Conservation (phyloP, 37 sponge, comb jelly and placozoan species). For the Ianthella basta region DNA sequence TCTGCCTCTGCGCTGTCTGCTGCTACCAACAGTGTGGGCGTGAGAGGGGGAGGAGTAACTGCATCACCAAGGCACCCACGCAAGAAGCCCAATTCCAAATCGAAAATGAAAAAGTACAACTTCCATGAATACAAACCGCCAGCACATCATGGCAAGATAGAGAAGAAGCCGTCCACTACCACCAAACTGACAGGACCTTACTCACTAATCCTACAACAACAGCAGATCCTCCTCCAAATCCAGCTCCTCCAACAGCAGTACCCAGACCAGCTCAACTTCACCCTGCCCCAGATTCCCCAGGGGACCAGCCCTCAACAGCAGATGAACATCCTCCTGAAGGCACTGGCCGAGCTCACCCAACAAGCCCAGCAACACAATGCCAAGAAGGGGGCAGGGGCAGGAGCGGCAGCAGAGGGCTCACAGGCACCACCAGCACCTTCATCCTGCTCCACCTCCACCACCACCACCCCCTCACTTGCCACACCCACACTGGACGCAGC, state of each 20-base stretch:
- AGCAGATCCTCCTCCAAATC: slow-evolving; percentile 87
- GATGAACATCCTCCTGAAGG: slow-evolving; percentile 23
- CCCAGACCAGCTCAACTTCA: slow-evolving; percentile 63
- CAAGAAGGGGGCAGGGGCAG: neutral
- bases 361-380: neutral
- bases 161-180: slow-evolving; percentile 55
- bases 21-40: too few relatives aligned
- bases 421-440: neutral
- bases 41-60: neutral
- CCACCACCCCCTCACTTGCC: neutral
- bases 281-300: slow-evolving; percentile 13
- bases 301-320: slow-evolving; percentile 18
- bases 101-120: slow-evolving; percentile 31
- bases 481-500: too few relatives aligned
- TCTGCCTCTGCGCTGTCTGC: neutral
- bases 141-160: slow-evolving; percentile 67
- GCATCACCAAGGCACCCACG: slow-evolving; percentile 3
- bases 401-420: neutral
- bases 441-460: neutral
- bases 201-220: slow-evolving; percentile 74
- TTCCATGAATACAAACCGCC: slow-evolving; percentile 84
- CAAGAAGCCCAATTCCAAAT: neutral
- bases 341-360: slow-evolving; percentile 7
- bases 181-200: slow-evolving; percentile 71
- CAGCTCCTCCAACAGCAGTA: slow-evolving; percentile 86